Evolutionary conservation across 2,797 vertebrate genomes (phyloP), one percentile per base, ranked within the genome.

Genomic region (Betta splendens): DNA sequence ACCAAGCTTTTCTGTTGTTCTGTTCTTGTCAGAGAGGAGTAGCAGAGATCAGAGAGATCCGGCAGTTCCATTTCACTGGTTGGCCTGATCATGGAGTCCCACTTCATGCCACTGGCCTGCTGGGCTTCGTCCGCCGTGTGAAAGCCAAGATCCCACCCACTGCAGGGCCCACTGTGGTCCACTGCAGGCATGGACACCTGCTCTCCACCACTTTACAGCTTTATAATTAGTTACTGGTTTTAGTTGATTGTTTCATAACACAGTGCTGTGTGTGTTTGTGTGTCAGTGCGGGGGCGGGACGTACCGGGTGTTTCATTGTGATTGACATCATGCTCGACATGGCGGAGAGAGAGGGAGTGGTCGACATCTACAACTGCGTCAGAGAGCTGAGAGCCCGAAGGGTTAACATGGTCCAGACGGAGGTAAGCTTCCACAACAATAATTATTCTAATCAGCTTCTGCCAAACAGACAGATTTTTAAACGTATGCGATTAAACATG

Each of bases 271-370:
- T 64, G 35, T 62, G 43, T 69, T 43, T 68, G 53, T 56, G 49
- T 62, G 40, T 46, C 69, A 97, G 96, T 32, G 96, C 95, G 55
- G 95, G 96, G n/a, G 95, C 96, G 3, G 96, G 96, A 1, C 93
- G 96, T 64, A 98, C 96, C 0, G 96, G 96, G 23, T 98, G 96
- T 53, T 98, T 97, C 89, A 96, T 97, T 2, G 96, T 98, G 49
- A 96, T 98, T 15, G 96, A 98, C 79, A 98, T 98, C 89, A 98
- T 98, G 96, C 70, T 98, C 69, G 96, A 98, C 81, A 98, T 98
- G 96, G 96, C 96, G 0, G 96, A 98, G 72, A 90, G 95, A 57
- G 96, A 98, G 85, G 96, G 96, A 0, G 95, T 98, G 44, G 95
- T 98, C 29, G 96, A 98, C 87, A 98, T 98, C 77, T 98, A 97